A percentile compares a stretch with the other conserved stretches of the same genome.
Conservation (phyloP, 2,888 invertebrate species). For the Linyphia triangularis region DNA sequence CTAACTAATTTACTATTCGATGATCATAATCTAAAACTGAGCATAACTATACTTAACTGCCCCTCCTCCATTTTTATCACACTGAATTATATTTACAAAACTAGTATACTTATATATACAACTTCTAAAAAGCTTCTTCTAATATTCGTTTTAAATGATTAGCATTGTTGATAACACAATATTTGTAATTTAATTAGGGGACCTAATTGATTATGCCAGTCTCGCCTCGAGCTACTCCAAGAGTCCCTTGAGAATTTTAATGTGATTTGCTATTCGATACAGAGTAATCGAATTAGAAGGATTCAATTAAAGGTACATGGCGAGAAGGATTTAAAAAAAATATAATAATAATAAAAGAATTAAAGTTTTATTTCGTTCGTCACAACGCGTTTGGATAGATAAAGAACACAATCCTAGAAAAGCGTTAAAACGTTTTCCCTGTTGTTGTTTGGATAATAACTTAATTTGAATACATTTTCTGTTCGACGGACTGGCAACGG, state of each 20-base stretch:
- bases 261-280: slow-evolving; percentile 29
- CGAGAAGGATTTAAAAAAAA: background rate
- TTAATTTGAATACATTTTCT: slow-evolving; percentile 33
- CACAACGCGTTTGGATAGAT: background rate
- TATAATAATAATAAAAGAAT: slow-evolving; percentile 4
- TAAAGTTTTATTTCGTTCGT: slow-evolving; percentile 30
- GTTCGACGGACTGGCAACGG: background rate
- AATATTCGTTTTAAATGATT: slow-evolving; percentile 9
- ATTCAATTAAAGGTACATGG: slow-evolving; percentile 44
- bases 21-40: too few species aligned
- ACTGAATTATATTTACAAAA: too few species aligned
- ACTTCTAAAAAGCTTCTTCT: too few species aligned
- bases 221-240: background rate
- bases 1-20: too few species aligned
- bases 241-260: slow-evolving; percentile 32
- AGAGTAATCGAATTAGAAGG: slow-evolving; percentile 15
- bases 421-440: slow-evolving; percentile 8
- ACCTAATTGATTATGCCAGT: slow-evolving; percentile 28
- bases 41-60: too few species aligned
- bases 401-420: background rate
- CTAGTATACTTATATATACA: too few species aligned
- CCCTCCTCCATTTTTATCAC: too few species aligned
- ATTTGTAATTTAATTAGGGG: slow-evolving; percentile 15
- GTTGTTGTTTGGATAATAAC: slow-evolving; percentile 40
- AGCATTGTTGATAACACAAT: background rate